These are phyloP conservation scores for Drosophila sordidula DNA, from an alignment of 2,888 invertebrate species.

Conservation along the genomic window DNA sequence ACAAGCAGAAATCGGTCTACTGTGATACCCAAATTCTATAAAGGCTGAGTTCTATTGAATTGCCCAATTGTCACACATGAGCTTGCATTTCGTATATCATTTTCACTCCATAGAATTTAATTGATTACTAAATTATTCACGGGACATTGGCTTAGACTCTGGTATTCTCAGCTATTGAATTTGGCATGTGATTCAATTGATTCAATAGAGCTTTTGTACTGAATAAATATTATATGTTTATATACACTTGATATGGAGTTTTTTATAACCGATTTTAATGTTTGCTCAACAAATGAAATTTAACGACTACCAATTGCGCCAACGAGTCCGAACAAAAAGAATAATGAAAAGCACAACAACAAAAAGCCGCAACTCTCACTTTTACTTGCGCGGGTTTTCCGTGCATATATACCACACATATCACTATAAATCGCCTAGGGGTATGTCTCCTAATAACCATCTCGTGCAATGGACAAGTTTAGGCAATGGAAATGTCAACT, in stretches of 20 bases:
- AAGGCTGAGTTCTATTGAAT: neutral
- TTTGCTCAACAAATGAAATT: conserved; percentile 45
- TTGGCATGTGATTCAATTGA: conserved; percentile 18
- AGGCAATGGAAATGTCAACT: conserved; percentile 66
- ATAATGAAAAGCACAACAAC: neutral
- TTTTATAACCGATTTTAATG: conserved; percentile 6
- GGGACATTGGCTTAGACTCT: conserved; percentile 29
- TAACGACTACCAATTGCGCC: conserved; percentile 28
- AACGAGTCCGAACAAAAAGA: conserved; percentile 7
- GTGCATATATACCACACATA: conserved; percentile 1
- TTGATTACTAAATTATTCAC: conserved; percentile 21
- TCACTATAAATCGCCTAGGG: neutral
- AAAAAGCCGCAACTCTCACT: conserved; percentile 43
- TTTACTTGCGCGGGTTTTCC: conserved; percentile 27
- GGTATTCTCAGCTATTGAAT: neutral
- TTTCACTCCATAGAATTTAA: neutral
- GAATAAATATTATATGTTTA: conserved; percentile 19
- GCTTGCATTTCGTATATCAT: neutral
- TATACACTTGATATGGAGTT: neutral
- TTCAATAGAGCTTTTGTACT: conserved; percentile 25
- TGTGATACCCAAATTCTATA: neutral
- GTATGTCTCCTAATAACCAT: conserved; percentile 32
- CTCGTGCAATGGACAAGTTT: conserved; percentile 45
- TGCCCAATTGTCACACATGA: neutral
- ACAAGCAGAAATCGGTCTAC: neutral